A percentile compares a stretch with the other conserved stretches of the same genome.
These are phyloP conservation scores for Aphidoletes aphidimyza DNA, from an alignment of 2,888 invertebrate species.

Conservation along the genomic window DNA sequence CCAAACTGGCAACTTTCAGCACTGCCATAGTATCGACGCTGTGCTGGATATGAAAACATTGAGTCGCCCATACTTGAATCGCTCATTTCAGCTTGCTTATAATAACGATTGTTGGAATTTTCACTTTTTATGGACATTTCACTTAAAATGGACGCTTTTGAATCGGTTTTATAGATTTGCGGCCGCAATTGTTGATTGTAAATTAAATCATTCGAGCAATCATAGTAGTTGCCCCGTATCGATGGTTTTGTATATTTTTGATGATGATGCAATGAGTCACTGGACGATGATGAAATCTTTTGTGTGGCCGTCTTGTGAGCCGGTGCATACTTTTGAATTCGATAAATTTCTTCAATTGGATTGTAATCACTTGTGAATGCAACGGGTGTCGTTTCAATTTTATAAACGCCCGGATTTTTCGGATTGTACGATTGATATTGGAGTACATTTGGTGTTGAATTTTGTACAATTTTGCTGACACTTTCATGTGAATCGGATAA, in stretches of 20 bases:
- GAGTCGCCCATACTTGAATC: constrained; percentile 64
- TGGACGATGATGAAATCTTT: constrained; percentile 66
- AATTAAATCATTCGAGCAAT: constrained; percentile 57
- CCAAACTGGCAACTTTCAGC: constrained; percentile 66
- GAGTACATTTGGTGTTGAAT: constrained; percentile 61
- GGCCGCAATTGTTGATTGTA: constrained; percentile 14
- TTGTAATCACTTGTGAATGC: constrained; percentile 66
- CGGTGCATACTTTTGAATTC: constrained; percentile 57
- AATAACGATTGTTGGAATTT: constrained; percentile 60
- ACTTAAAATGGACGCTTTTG: constrained; percentile 65
- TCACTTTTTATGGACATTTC: constrained; percentile 65
- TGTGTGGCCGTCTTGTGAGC: constrained; percentile 59
- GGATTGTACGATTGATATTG: constrained; percentile 67
- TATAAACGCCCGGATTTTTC: constrained; percentile 66
- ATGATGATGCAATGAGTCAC: constrained; percentile 64
- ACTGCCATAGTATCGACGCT: constrained; percentile 64
- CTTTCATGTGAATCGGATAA: constrained; percentile 51
- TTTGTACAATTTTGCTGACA: background rate
- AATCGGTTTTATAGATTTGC: constrained; percentile 66
- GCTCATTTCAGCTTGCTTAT: constrained; percentile 62
- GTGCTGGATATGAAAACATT: constrained; percentile 63
- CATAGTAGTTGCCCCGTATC: constrained; percentile 42
- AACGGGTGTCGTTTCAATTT: constrained; percentile 67
- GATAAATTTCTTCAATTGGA: constrained; percentile 64
- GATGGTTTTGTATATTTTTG: constrained; percentile 60